Conservation (phyloP, 2,888 invertebrate genomes). For the Tachina grossa region DNA sequence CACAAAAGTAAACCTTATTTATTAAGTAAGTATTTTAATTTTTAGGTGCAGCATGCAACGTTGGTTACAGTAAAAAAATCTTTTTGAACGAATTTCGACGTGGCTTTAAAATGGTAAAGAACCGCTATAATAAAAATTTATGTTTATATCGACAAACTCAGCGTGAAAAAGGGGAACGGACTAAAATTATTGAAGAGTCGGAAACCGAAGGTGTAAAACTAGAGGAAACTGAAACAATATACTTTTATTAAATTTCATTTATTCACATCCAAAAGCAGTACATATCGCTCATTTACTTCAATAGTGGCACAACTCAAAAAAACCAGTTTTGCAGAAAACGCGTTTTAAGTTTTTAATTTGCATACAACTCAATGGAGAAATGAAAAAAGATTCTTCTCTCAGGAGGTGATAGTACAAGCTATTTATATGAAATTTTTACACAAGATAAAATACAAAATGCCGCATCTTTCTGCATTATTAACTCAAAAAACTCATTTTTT, state of each 20-base stretch:
- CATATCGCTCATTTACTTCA: no score
- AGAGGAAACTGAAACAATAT: conserved; percentile 34
- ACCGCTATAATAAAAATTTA: conserved; percentile 54
- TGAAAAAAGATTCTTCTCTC: no score
- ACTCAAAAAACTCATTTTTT: no score
- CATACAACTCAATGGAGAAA: no score
- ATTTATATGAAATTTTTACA: no score
- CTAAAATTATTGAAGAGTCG: background rate
- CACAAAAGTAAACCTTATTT: background rate
- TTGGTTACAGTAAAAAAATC: conserved; percentile 33
- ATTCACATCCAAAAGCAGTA: no score
- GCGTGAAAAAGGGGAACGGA: conserved; percentile 1
- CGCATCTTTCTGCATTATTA: no score
- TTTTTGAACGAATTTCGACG: conserved; percentile 43
- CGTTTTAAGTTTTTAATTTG: no score
- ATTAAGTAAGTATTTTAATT: background rate
- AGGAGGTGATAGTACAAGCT: no score
- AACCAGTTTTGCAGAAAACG: no score
- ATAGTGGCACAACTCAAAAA: no score
- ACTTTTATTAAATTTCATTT: conserved; percentile 7
- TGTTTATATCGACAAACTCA: conserved; percentile 38
- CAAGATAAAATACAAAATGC: no score
- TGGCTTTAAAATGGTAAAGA: conserved; percentile 56
- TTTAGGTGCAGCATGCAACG: conserved; percentile 43
- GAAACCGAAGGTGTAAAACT: conserved; percentile 25